phyloP scores from a whole-genome alignment of 2,888 invertebrate species.

The Salpingus planirostris region DNA sequence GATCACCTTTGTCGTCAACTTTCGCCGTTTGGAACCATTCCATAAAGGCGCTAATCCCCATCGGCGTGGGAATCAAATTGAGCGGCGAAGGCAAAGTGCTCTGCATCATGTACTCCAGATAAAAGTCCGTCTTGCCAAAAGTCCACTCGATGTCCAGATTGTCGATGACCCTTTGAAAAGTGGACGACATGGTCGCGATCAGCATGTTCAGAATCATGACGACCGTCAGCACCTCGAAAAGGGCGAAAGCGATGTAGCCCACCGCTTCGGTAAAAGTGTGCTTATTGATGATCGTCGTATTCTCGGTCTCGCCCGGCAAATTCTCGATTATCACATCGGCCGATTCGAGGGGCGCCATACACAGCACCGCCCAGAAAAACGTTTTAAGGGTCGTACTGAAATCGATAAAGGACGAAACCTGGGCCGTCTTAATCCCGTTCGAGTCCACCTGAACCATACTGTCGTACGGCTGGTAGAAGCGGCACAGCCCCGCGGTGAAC shows the following conservation, averaged over 20 bases:
- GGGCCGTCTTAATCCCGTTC: slow-evolving; percentile 49
- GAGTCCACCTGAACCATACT: slow-evolving; percentile 42
- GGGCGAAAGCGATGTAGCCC: slow-evolving; percentile 58
- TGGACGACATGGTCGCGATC: slow-evolving; percentile 72
- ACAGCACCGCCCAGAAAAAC: slow-evolving; percentile 62
- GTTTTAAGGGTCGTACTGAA: slow-evolving; percentile 52
- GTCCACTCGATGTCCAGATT: slow-evolving; percentile 69
- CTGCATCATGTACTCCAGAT: slow-evolving; percentile 63
- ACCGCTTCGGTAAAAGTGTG: slow-evolving; percentile 57
- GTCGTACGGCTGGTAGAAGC: slow-evolving; percentile 57
- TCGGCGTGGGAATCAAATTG: slow-evolving; percentile 56
- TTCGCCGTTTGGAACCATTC: slow-evolving; percentile 44
- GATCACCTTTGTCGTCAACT: slow-evolving; percentile 35
- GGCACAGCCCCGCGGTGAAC: slow-evolving; percentile 52
- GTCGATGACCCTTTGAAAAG: slow-evolving; percentile 60
- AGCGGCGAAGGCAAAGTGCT: slow-evolving; percentile 63
- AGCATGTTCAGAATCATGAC: slow-evolving; percentile 69
- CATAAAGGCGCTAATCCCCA: slow-evolving; percentile 42
- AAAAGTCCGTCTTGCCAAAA: slow-evolving; percentile 64
- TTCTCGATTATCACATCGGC: slow-evolving; percentile 59
- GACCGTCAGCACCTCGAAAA: slow-evolving; percentile 62
- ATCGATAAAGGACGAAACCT: slow-evolving; percentile 52
- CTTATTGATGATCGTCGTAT: slow-evolving; percentile 44
- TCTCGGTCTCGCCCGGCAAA: slow-evolving; percentile 42
- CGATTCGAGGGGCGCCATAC: slow-evolving; percentile 56